These are phyloP conservation scores for Polymixis lichenea DNA, from an alignment of 2,888 invertebrate species.

Conservation along the genomic window DNA sequence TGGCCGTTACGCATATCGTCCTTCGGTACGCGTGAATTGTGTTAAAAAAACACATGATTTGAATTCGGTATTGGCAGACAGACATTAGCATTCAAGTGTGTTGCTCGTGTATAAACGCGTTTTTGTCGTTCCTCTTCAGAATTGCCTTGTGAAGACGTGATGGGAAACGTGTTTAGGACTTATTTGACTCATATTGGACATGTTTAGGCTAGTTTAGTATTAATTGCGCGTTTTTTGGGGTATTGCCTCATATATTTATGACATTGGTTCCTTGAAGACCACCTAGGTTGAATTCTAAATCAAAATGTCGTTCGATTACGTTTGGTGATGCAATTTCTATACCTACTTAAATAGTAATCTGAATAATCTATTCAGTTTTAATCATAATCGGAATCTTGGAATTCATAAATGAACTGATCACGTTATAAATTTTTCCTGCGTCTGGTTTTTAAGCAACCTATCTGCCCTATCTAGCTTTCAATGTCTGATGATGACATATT, in stretches of 20 bases:
- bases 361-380: neutral
- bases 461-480: neutral
- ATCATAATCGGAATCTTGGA: neutral
- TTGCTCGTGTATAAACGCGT: conserved; percentile 80
- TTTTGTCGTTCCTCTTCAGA: conserved; percentile 85
- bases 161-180: conserved; percentile 74
- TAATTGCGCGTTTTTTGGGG: conserved; percentile 38
- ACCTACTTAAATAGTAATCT: neutral
- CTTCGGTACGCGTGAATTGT: conserved; percentile 80
- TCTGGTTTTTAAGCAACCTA: neutral
- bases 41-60: conserved; percentile 79
- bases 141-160: conserved; percentile 86
- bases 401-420: neutral
- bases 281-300: conserved; percentile 35
- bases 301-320: neutral
- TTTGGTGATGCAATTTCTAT: neutral
- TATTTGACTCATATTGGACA: conserved; percentile 63
- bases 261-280: conserved; percentile 40
- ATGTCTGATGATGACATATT: neutral
- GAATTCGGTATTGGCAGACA: conserved; percentile 81
- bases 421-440: neutral
- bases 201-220: conserved; percentile 51
- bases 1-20: conserved; percentile 76
- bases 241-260: conserved; percentile 25
- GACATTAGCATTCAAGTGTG: conserved; percentile 84